phyloP scores from a whole-genome alignment of 2,888 invertebrate species.

The Cephonodes hylas region DNA sequence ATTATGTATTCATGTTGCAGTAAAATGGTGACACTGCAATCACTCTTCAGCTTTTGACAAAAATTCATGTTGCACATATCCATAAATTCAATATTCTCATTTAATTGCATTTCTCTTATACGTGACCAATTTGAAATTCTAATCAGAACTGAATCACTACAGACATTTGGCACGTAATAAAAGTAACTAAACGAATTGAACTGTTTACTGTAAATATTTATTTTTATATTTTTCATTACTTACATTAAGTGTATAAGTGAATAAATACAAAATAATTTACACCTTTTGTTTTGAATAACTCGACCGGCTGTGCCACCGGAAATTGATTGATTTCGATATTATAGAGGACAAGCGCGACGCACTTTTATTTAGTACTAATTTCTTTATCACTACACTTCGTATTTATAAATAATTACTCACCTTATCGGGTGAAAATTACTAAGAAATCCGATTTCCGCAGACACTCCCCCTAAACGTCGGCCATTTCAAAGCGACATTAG shows the following conservation, averaged over 20 bases:
- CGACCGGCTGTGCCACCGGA: constrained; percentile 68
- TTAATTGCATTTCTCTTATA: background rate
- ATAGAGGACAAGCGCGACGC: background rate
- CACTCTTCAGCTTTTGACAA: background rate
- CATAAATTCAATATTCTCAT: background rate
- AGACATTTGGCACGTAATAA: background rate
- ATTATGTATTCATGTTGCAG: background rate
- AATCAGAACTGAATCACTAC: background rate
- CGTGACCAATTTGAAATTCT: constrained; percentile 7
- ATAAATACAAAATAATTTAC: constrained; percentile 39
- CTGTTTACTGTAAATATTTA: background rate
- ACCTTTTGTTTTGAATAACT: constrained; percentile 77
- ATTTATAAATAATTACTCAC: constrained; percentile 45
- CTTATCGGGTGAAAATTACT: constrained; percentile 55
- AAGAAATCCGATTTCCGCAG: constrained; percentile 63
- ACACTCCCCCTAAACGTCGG: constrained; percentile 80
- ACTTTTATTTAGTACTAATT: background rate
- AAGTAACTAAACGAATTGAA: background rate
- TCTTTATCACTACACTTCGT: background rate
- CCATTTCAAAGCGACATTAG: constrained; percentile 78
- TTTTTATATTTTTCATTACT: background rate
- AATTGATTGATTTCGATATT: constrained; percentile 39
- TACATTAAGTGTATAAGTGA: constrained; percentile 17
- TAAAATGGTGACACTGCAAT: background rate
- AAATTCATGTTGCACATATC: background rate